Evolutionary conservation across 1,140 invertebrate species (phyloP).

Genomic region (Lordiphosa clarofinis): DNA sequence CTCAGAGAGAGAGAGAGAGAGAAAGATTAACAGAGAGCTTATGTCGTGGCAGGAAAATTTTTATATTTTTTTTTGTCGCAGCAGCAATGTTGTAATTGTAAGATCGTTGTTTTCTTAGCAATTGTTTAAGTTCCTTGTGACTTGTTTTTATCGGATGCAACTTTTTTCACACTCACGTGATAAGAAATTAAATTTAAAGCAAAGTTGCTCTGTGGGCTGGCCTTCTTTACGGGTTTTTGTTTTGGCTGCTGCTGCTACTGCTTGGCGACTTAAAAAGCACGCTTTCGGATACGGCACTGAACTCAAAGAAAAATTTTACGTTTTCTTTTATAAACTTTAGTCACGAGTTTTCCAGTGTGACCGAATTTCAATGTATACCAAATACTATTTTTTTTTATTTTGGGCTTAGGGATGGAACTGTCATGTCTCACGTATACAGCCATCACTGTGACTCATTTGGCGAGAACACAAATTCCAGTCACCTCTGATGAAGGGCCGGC

Average conservation of each 20-base stretch:
- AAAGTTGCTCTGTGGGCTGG: conserved; percentile 65
- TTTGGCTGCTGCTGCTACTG: conserved; percentile 59
- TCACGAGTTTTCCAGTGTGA: conserved; percentile 42
- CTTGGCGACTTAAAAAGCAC: conserved; percentile 43
- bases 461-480: too few relatives aligned
- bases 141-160: conserved; percentile 21
- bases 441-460: too few relatives aligned
- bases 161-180: conserved; percentile 67
- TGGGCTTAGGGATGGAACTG: too few relatives aligned
- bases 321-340: conserved; percentile 75
- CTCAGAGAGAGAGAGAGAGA: conserved; percentile 3
- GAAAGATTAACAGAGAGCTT: conserved; percentile 5
- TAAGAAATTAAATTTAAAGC: conserved; percentile 75
- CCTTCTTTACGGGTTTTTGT: conserved; percentile 60
- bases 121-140: conserved; percentile 49
- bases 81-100: conserved; percentile 37
- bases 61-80: conserved; percentile 34
- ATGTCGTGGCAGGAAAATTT: conserved; percentile 68
- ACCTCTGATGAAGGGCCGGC: too few relatives aligned
- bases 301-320: conserved; percentile 37
- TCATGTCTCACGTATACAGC: too few relatives aligned
- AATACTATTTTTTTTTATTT: too few relatives aligned
- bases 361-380: too few relatives aligned
- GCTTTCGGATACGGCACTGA: conserved; percentile 62
- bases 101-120: background rate